Conservation (phyloP, 2,888 invertebrate genomes). For the Drosophila merina region DNA sequence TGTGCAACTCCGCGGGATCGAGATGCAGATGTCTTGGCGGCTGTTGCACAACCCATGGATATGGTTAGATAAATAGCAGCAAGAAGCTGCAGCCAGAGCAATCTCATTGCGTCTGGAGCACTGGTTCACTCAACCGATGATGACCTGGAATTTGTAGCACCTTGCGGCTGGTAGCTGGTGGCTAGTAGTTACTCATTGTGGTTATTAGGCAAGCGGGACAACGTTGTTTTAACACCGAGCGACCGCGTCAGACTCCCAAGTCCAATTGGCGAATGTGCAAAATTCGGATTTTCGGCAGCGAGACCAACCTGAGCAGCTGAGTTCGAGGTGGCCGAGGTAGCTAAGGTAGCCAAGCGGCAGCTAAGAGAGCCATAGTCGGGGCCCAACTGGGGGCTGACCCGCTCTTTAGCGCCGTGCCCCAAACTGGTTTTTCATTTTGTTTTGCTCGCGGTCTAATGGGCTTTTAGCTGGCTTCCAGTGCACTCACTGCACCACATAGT, state of each 20-base stretch:
- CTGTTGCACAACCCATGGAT: conserved; percentile 71
- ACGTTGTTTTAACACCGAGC: conserved; percentile 66
- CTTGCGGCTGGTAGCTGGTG: conserved; percentile 33
- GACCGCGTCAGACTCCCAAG: conserved; percentile 53
- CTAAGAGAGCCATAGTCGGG: conserved; percentile 52
- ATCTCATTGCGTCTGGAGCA: conserved; percentile 53
- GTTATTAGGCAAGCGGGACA: conserved; percentile 19
- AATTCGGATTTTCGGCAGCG: conserved; percentile 61
- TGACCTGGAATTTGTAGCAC: conserved; percentile 26
- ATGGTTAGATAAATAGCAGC: conserved; percentile 41
- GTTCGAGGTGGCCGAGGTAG: conserved; percentile 8
- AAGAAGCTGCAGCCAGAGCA: conserved; percentile 59
- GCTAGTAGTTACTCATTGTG: conserved; percentile 15
- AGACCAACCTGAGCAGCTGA: conserved; percentile 21
- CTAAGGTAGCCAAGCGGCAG: conserved; percentile 22
- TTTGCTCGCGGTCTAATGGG: conserved; percentile 33
- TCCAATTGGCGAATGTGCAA: conserved; percentile 67
- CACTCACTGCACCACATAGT: conserved; percentile 10
- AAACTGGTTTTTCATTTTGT: conserved; percentile 63
- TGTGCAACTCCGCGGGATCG: conserved; percentile 69
- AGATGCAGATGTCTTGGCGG: conserved; percentile 43
- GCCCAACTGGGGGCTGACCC: conserved; percentile 40
- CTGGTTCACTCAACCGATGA: conserved; percentile 37
- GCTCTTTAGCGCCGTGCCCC: conserved; percentile 55
- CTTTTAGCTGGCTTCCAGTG: conserved; percentile 20